Base-by-base conservation (phyloP, 2,888 invertebrate genomes). In the Lepidocyrtinus sp. region DNA sequence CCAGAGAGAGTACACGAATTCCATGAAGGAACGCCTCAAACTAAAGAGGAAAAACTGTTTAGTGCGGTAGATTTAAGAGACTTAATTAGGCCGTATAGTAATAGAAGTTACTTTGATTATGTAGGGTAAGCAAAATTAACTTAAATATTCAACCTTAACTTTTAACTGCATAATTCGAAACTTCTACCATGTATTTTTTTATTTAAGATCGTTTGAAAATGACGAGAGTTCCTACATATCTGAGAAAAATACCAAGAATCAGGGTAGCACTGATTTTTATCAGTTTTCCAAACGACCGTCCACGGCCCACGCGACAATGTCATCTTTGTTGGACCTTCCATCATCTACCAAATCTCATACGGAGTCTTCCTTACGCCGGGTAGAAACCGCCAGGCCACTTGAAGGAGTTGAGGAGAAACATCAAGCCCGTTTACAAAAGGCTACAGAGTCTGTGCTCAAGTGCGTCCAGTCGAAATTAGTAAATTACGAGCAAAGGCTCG, bases 361-460 rank as follows among this genome's bases (percentile, higher is more conserved):
- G 12, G 76, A 76, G 19, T 15, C 76, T 19, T 75, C 75, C 2
- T 9, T 64, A 7, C 50, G 64, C 17, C 45, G 45, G 36, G 27
- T 50, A 0, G 76, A 70, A 65, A 64, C 70, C 3, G 71, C 76
- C 0, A 63, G 36, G 27, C 70, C 76, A 17, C 27, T 76, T 7
- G 76, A 70, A 25, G 76, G 64, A 5, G n/a, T 76, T 36, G 76
- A 76, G 27, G 70, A 76, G 26, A 76, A 71, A 24, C 76, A 76
- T n/a, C 82, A 83, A 62, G 75, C 64, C 27, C 79, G 85, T 17
- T 68, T 86, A 25, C 85, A 85, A 50, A 85, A 82, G 71, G 86
- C 86, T 1, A 85, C 84, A 0, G 85, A 86, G 25, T 86, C 86
- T 19, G 85, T 86, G 9, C 75, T 86, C 3, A 83, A 82, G 55